These are phyloP conservation scores for Amphimallon solstitiale DNA, from an alignment of 2,888 invertebrate genomes.

Conservation along the genomic window DNA sequence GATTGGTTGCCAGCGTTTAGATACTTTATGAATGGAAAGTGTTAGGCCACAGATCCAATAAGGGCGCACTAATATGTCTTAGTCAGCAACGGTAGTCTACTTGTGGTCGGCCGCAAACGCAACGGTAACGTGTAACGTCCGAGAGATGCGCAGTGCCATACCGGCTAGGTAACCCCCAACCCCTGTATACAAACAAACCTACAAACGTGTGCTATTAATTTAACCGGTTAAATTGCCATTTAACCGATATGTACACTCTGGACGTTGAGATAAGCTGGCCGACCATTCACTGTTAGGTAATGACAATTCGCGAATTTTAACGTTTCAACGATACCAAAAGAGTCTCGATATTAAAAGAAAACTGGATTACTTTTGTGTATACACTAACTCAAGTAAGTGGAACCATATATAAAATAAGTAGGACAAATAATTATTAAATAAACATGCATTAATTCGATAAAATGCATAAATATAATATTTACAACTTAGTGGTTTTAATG, in stretches of 20 bases:
- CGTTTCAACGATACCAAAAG: not conserved
- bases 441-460: no score
- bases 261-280: constrained; percentile 46
- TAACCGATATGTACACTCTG: constrained; percentile 51
- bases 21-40: constrained; percentile 53
- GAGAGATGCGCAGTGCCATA: constrained; percentile 11
- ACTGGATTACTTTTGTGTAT: constrained; percentile 8
- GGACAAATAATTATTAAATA: no score
- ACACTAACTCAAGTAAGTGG: no score
- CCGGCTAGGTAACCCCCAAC: constrained; percentile 6
- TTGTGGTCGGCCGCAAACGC: constrained; percentile 43
- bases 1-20: constrained; percentile 49
- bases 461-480: no score
- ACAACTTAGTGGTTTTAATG: no score
- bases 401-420: no score
- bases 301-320: constrained; percentile 26
- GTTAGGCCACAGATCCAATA: constrained; percentile 52
- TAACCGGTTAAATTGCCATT: constrained; percentile 46
- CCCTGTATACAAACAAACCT: constrained; percentile 46
- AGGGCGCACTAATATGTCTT: constrained; percentile 53
- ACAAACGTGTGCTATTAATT: constrained; percentile 49
- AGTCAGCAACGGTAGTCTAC: constrained; percentile 47
- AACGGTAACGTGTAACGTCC: constrained; percentile 25
- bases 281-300: constrained; percentile 24
- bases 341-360: not conserved